These are phyloP conservation scores for Dicyrtomina minuta DNA, from an alignment of 2,888 invertebrate genomes.

Conservation along the genomic window DNA sequence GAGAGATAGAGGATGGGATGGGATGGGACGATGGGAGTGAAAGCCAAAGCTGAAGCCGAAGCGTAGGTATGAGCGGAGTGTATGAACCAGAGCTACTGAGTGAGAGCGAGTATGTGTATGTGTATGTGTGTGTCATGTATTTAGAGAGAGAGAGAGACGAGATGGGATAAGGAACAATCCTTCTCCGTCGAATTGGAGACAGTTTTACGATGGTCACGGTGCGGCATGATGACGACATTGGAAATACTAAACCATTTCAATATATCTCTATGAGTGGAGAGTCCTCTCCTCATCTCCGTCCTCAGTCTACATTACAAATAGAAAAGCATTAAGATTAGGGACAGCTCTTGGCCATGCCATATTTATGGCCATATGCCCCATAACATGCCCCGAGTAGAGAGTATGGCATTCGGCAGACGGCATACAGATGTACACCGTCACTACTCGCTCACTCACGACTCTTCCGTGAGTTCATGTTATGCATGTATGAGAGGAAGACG, in stretches of 20 bases:
- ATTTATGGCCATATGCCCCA: no score
- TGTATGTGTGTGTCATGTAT: constrained; percentile 11
- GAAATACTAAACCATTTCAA: not conserved
- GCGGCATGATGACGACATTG: constrained; percentile 21
- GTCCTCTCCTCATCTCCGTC: not conserved
- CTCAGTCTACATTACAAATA: no score
- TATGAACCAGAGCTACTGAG: not conserved
- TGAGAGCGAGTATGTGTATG: not conserved
- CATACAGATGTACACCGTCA: no score
- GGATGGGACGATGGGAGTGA: not conserved
- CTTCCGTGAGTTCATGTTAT: no score
- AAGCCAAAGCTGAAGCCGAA: not conserved
- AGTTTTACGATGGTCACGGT: constrained; percentile 26
- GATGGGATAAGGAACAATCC: constrained; percentile 24
- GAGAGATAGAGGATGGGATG: not conserved
- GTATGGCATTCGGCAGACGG: no score
- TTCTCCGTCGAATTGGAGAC: constrained; percentile 19
- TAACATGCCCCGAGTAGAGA: no score
- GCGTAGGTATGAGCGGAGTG: not conserved
- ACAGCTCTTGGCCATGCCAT: no score
- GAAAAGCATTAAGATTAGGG: no score
- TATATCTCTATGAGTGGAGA: not conserved
- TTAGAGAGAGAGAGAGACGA: constrained; percentile 3
- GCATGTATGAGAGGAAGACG: no score
- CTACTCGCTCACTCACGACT: no score